These are phyloP conservation scores for Dufourea novaeangliae DNA, from an alignment of 1,140 invertebrate species.

Conservation along the genomic window DNA sequence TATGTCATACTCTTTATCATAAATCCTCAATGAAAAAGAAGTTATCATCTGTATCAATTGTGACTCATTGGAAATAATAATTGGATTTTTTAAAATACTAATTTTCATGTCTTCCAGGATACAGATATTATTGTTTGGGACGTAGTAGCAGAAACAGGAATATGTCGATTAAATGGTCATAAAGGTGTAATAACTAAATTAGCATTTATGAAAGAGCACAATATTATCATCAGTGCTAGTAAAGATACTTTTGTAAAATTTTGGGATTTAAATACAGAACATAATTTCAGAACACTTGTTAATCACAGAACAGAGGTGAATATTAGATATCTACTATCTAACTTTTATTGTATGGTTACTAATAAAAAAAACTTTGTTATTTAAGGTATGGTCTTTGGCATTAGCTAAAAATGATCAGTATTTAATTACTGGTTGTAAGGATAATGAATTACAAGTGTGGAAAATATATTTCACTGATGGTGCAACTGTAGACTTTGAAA, in stretches of 20 bases:
- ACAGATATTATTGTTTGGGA: conserved; percentile 98
- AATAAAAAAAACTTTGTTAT: conserved; percentile 22
- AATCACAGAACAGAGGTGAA: conserved; percentile 89
- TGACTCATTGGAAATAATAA: conserved; percentile 23
- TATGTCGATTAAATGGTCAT: conserved; percentile 95
- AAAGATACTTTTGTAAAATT: conserved; percentile 98
- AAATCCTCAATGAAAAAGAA: too few species aligned
- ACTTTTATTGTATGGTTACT: conserved; percentile 1
- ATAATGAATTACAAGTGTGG: conserved; percentile 93
- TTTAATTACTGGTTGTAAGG: conserved; percentile 92
- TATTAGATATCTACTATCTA: conserved; percentile 26
- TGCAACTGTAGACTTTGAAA: conserved; percentile 77
- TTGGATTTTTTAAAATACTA: conserved; percentile 11
- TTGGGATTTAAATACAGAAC: conserved; percentile 97
- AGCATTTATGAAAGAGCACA: conserved; percentile 88
- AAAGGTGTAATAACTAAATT: conserved; percentile 95
- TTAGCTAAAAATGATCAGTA: conserved; percentile 90
- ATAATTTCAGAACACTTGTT: conserved; percentile 96
- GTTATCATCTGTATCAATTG: too few species aligned
- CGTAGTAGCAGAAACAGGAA: conserved; percentile 93
- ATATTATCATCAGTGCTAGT: conserved; percentile 93
- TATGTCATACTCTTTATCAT: too few species aligned
- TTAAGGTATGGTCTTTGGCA: conserved; percentile 92
- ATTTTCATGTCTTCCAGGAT: conserved; percentile 84
- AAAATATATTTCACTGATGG: conserved; percentile 81